Percentiles rank a stretch among this genome's conserved stretches.
phyloP scores from a whole-genome alignment of 2,888 invertebrate genomes.

The Colletes collaris region DNA sequence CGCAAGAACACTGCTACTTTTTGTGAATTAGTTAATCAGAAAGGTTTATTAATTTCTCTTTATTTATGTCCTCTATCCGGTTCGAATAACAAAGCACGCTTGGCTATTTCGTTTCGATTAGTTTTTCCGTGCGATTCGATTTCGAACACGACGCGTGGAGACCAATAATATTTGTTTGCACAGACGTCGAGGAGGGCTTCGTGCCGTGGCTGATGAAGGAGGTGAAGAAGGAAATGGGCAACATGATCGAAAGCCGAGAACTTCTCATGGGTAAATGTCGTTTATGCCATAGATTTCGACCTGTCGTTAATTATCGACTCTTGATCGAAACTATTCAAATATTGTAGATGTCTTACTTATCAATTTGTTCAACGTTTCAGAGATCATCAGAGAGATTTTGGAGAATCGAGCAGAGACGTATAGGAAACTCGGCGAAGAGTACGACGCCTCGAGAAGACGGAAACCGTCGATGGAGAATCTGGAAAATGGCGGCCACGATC shows the following conservation, averaged over 20 bases:
- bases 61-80: conserved; percentile 17
- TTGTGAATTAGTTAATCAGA: conserved; percentile 57
- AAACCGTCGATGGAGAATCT: conserved; percentile 61
- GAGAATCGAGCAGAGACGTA: conserved; percentile 89
- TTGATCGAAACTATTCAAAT: no score
- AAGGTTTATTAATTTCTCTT: conserved; percentile 52
- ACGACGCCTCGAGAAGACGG: conserved; percentile 71
- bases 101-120: neutral
- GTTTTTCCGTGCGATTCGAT: neutral
- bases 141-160: neutral
- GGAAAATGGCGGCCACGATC: conserved; percentile 69
- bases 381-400: conserved; percentile 91
- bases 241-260: conserved; percentile 91
- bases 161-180: conserved; percentile 68
- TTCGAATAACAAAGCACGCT: neutral
- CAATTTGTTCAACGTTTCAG: conserved; percentile 80
- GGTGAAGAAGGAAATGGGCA: conserved; percentile 91
- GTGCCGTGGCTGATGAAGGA: conserved; percentile 94
- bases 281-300: no score
- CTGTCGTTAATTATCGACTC: no score
- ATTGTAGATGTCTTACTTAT: neutral
- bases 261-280: conserved; percentile 88
- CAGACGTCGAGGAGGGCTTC: conserved; percentile 91
- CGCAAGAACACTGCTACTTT: conserved; percentile 55
- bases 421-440: conserved; percentile 81